Base-by-base conservation (phyloP, 2,797 vertebrate genomes). In the Urosaurus nigricauda region DNA sequence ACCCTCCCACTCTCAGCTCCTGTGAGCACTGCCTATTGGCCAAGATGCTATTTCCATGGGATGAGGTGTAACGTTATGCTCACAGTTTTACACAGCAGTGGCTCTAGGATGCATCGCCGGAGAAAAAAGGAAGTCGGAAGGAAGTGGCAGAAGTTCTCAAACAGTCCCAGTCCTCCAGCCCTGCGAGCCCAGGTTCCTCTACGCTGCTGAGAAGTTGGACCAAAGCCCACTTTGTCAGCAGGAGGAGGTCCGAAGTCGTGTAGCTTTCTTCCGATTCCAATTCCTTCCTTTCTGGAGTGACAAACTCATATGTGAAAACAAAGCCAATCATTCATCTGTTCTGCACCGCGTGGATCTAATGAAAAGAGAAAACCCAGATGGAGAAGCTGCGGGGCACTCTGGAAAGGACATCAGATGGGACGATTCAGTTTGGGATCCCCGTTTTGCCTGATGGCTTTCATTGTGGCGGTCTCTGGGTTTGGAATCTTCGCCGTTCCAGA, bases 281-380 rank as follows among this genome's bases (percentile, higher is more conserved):
- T 68, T 26, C 74, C 74, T 77, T 43, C 24, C 40, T 47, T 19
- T 74, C 71, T 35, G 17, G 43, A 47, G 29, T 81, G 53, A 73
- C 78, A 87, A 75, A 19, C 51, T 58, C 70, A 12, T 35, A 74
- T 73, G 47, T 82, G 26, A 43, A 63, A 87, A 35, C 53, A 82
- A 82, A 35, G 29, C 40, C 29, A 63, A 35, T 63, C n/a, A 43
- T 35, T 68, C 81, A 77, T 56, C 21, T 51, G 63, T 32, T 37
- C 73, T 3, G 4, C 56, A 53, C 60, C 13, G n/a, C 47, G 24
- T 53, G 73, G 58, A 29, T 40, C 73, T 77, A 65, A 53, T 78
- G 35, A 37, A 83, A 75, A 21, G n/a, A 65, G 73, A 75, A 75
- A 77, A 58, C 65, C 5, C 87, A 88, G 87, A 78, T 83, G 80